These are phyloP conservation scores for Cryptoleucopteryx plumbea DNA, from an alignment of 2,113 vertebrate genomes.

Conservation along the genomic window DNA sequence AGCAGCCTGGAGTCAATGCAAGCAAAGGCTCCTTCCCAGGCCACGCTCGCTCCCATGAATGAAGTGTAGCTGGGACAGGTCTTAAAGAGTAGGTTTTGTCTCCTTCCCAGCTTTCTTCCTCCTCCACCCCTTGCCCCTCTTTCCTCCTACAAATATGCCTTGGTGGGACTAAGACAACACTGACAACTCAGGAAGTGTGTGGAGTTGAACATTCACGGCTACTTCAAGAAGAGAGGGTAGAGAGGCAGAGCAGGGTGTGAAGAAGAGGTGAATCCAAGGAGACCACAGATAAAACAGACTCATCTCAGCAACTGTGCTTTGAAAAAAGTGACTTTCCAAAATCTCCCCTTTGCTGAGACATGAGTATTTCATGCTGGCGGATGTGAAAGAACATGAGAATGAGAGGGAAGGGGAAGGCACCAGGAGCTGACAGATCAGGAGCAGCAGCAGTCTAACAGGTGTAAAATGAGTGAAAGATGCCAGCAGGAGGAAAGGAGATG, in stretches of 20 bases:
- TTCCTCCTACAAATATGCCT: background rate
- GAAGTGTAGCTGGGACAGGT: background rate
- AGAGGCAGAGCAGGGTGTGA: background rate
- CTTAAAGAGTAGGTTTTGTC: background rate
- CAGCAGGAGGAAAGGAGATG: background rate
- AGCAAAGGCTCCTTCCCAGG: background rate
- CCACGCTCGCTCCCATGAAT: rapidly evolving
- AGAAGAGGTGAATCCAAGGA: background rate
- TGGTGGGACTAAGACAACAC: background rate
- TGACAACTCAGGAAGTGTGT: background rate
- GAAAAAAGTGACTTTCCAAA: background rate
- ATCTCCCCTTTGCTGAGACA: background rate
- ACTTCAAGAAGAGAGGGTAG: background rate
- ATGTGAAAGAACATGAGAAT: background rate
- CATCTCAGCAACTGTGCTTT: background rate
- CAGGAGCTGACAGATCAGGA: background rate
- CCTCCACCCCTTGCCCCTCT: background rate
- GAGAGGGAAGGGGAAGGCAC: background rate
- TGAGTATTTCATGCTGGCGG: background rate
- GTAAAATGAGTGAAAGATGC: background rate
- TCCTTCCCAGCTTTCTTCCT: background rate
- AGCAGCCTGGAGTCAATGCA: background rate
- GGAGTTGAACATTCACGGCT: background rate
- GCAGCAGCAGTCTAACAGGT: background rate
- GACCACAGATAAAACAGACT: background rate